Evolutionary conservation across 2,797 vertebrate genomes (phyloP), one percentile per base, ranked within the genome.

Genomic region (Rhodeus uyekii): DNA sequence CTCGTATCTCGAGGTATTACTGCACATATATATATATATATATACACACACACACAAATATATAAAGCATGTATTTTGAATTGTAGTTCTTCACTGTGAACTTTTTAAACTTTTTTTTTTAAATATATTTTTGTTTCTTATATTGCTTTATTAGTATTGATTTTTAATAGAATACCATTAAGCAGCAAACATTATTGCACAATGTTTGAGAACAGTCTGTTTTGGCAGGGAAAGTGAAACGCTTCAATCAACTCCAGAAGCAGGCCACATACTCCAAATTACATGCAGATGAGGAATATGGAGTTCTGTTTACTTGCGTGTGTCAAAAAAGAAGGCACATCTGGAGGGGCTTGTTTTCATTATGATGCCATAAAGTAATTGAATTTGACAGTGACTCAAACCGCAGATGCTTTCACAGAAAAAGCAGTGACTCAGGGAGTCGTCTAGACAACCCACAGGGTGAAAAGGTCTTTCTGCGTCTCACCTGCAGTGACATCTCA

Each of bases 401-500:
- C 83, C 77, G 14, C 79, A 74, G 32, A 78, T 77, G 83, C 81
- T 85, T 83, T 80, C 72, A 29, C 53, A 48, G 16, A 29, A 83
- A n/a, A 63, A 38, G 78, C 83, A 24, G 78, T 79, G 85, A 85
- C 76, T 87, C 87, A 87, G 55, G 55, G 36, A 74, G 42, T 68
- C 27, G 85, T 86, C 85, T 88, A 87, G 84, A 88, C 84, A 55
- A 42, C 46, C 22, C 42, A 8, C 32, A 71, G 44, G 65, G 64
- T 68, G 13, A n/a, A 75, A 44, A 77, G 39, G 69, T 58, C 72
- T 27, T 64, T 55, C 69, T 46, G 63, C 3, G 22, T 73, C 94
- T 94, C 86, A 99, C 98, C 94, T 99, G 97, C 24, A 96, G 85
- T 1, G 97, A 95, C 98, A 98, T 99, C 90, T 98, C 98, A 38